phyloP scores from a whole-genome alignment of 2,888 invertebrate genomes.

The Andrena marginata region DNA sequence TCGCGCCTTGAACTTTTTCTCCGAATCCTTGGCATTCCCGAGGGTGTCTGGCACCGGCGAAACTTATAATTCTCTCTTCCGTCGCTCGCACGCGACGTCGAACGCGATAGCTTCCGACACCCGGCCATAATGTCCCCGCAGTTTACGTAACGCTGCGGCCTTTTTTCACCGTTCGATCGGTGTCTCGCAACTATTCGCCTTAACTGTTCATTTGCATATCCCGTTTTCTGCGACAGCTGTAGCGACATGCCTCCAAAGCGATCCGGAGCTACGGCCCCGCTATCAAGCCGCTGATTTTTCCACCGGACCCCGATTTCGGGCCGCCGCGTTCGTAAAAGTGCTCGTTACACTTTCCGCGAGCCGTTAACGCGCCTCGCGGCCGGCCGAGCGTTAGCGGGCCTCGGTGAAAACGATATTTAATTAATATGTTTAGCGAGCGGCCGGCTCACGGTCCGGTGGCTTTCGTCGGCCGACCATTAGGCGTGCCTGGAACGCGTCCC shows the following conservation, averaged over 20 bases:
- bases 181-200: conserved; percentile 46
- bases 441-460: conserved; percentile 21
- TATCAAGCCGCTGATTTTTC: conserved; percentile 32
- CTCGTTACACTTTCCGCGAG: conserved; percentile 25
- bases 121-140: conserved; percentile 22
- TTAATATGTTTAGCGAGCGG: conserved; percentile 32
- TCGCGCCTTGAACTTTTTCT: no score
- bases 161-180: conserved; percentile 50
- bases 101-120: no score
- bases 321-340: neutral
- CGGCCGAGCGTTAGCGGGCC: conserved; percentile 38
- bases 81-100: no score
- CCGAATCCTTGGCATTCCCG: no score
- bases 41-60: no score
- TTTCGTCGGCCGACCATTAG: conserved; percentile 23
- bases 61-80: no score
- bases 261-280: conserved; percentile 41
- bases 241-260: conserved; percentile 39
- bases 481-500: neutral
- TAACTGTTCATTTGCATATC: conserved; percentile 75
- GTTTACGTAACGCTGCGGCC: conserved; percentile 60
- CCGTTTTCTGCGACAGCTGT: conserved; percentile 69
- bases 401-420: conserved; percentile 53
- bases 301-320: neutral
- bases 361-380: conserved; percentile 1